phyloP scores from a whole-genome alignment of 2,888 invertebrate genomes.

The Ashinkailepas kermadecensis region DNA sequence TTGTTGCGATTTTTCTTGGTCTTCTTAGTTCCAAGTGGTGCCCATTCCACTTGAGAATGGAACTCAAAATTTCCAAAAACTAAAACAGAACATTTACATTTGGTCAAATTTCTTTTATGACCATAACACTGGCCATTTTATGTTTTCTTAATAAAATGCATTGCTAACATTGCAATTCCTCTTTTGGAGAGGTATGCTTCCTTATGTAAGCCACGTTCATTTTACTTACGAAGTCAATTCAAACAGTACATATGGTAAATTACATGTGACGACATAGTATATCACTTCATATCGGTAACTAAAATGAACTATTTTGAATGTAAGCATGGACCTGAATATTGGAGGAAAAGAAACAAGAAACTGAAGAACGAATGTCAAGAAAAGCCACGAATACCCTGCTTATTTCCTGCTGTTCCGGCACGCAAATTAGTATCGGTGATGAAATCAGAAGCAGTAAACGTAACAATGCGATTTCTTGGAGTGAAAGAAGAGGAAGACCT shows the following conservation, averaged over 20 bases:
- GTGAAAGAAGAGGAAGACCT: background rate
- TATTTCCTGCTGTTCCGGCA: background rate
- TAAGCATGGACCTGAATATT: constrained; percentile 4
- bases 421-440: background rate
- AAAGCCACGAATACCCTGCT: background rate
- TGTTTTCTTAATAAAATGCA: no score
- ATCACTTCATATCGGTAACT: background rate
- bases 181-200: no score
- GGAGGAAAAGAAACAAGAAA: constrained; percentile 4
- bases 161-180: no score
- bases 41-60: background rate
- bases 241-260: background rate
- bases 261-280: background rate
- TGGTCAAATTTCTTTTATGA: no score
- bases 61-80: background rate
- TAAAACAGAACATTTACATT: background rate
- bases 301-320: constrained; percentile 11
- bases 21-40: background rate
- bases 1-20: background rate
- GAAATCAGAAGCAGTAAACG: background rate
- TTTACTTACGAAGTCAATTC: no score
- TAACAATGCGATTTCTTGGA: background rate
- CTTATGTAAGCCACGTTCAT: no score
- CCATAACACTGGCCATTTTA: no score
- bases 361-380: background rate